Conservation (phyloP, 2,888 invertebrate species). For the Papilio demoleus region DNA sequence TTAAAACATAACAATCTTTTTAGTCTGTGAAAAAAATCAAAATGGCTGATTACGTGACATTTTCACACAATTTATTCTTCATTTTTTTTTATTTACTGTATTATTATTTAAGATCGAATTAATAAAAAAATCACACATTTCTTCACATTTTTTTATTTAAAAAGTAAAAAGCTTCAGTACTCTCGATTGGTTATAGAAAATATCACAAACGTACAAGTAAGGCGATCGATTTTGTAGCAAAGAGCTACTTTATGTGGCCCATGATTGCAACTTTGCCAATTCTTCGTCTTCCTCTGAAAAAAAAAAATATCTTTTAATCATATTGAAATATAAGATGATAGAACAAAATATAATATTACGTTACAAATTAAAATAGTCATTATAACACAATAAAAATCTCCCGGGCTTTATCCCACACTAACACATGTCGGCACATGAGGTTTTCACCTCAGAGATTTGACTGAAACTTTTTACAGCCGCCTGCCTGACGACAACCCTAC, state of each 20-base stretch:
- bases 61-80: not conserved
- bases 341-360: no score
- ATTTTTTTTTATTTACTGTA: no score
- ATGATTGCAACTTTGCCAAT: conserved; percentile 69
- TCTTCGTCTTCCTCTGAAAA: conserved; percentile 78
- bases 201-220: conserved; percentile 59
- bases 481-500: no score
- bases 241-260: conserved; percentile 69
- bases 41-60: not conserved
- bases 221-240: conserved; percentile 19
- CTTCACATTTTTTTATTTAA: not conserved
- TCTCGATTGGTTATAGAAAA: conserved; percentile 43
- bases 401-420: no score
- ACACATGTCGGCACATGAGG: no score
- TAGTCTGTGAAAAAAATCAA: not conserved
- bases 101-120: no score
- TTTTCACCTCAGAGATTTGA: no score
- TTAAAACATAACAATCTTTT: not conserved
- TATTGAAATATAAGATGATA: no score
- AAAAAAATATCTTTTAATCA: conserved; percentile 47
- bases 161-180: conserved; percentile 20
- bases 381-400: no score
- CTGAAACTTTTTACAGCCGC: no score
- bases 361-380: no score
- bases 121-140: conserved; percentile 27